Conservation (phyloP, 1,140 invertebrate genomes). For the Drosophila elegans region DNA sequence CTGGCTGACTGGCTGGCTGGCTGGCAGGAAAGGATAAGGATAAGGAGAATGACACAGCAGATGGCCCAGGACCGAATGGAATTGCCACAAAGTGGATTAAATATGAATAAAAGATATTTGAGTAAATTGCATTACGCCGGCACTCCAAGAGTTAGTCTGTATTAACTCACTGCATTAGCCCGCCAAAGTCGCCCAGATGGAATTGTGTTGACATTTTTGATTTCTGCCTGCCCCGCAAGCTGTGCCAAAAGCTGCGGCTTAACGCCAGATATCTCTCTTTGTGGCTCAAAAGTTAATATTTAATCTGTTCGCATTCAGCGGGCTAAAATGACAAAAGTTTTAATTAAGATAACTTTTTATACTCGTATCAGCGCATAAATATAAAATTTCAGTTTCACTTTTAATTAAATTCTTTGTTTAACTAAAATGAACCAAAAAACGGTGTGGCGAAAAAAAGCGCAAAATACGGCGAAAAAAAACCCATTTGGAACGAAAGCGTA, state of each 20-base stretch:
- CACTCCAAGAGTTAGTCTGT: slow-evolving; percentile 37
- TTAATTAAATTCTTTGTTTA: slow-evolving; percentile 66
- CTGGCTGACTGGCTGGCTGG: slow-evolving; percentile 1
- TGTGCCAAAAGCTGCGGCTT: slow-evolving; percentile 32
- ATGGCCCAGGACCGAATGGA: slow-evolving; percentile 39
- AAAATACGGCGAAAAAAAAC: slow-evolving; percentile 35
- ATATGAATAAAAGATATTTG: slow-evolving; percentile 82
- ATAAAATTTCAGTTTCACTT: slow-evolving; percentile 60
- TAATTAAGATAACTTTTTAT: slow-evolving; percentile 56
- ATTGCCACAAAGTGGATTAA: slow-evolving; percentile 79
- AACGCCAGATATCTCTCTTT: not conserved
- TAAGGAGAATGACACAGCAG: slow-evolving; percentile 44
- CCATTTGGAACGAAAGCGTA: slow-evolving; percentile 40
- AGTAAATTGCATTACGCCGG: slow-evolving; percentile 71
- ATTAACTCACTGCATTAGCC: slow-evolving; percentile 61
- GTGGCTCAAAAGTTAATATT: slow-evolving; percentile 32
- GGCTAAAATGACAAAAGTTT: slow-evolving; percentile 50
- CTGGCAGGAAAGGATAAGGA: slow-evolving; percentile 24
- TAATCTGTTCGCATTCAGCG: slow-evolving; percentile 43
- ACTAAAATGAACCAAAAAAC: slow-evolving; percentile 48
- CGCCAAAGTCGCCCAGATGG: slow-evolving; percentile 1
- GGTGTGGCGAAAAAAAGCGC: slow-evolving; percentile 1
- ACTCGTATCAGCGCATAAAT: slow-evolving; percentile 14
- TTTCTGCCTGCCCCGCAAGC: slow-evolving; percentile 35
- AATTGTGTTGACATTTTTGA: slow-evolving; percentile 47